phyloP scores from a whole-genome alignment of 2,797 vertebrate genomes.

The Ceyx erithaca region DNA sequence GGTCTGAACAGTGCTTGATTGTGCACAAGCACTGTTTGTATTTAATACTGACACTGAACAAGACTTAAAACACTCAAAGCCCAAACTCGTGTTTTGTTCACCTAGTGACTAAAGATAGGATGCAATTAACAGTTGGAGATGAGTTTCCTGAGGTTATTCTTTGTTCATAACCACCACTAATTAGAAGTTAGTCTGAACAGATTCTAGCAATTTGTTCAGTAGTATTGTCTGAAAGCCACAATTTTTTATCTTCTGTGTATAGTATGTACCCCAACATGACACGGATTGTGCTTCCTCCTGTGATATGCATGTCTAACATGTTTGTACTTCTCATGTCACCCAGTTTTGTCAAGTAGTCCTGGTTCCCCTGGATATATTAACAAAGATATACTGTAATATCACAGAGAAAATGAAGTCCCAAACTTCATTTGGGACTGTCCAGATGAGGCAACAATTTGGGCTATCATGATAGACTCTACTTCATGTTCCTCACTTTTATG shows the following conservation, averaged over 20 bases:
- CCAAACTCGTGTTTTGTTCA: neutral
- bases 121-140: constrained; percentile 6
- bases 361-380: neutral
- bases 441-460: neutral
- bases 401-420: neutral
- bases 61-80: neutral
- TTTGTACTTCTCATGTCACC: neutral
- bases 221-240: neutral
- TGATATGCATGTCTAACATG: neutral
- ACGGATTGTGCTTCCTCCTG: neutral
- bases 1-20: neutral
- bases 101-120: neutral
- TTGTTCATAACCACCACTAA: neutral
- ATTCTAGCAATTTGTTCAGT: constrained; percentile 4
- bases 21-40: neutral
- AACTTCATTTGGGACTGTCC: too few species aligned
- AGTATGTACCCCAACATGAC: neutral
- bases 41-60: neutral
- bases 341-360: neutral
- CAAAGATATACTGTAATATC: accelerated
- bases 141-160: constrained; percentile 2
- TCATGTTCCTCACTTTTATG: neutral
- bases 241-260: neutral
- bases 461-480: neutral
- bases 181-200: neutral